A percentile compares a stretch with the other conserved stretches of the same genome.
These are phyloP conservation scores for Jordanella pulchra DNA, from an alignment of 2,797 vertebrate species.

Conservation along the genomic window DNA sequence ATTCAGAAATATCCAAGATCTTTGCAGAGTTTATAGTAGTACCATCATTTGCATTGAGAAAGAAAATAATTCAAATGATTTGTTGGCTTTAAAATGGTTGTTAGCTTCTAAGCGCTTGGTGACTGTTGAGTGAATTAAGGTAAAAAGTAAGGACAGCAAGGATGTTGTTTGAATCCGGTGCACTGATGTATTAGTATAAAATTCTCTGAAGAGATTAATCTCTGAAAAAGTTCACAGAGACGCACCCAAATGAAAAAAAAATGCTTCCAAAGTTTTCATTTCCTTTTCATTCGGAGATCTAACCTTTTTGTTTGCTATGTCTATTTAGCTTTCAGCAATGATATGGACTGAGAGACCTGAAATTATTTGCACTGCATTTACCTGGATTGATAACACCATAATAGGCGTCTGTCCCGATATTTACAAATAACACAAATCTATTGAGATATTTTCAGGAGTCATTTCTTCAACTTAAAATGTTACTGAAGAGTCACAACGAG, in stretches of 20 bases:
- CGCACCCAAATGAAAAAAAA: neutral
- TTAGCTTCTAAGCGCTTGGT: neutral
- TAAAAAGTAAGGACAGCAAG: neutral
- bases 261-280: neutral
- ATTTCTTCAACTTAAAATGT: neutral
- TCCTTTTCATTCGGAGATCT: too few relatives aligned
- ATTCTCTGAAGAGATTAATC: too few relatives aligned
- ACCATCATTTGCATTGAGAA: neutral
- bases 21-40: neutral
- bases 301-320: neutral
- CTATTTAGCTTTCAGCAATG: neutral
- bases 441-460: neutral
- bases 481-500: neutral
- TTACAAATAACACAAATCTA: too few relatives aligned
- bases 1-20: neutral
- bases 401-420: neutral
- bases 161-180: too few relatives aligned
- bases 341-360: neutral
- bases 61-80: too few relatives aligned
- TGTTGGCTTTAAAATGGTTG: neutral
- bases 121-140: neutral
- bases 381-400: neutral
- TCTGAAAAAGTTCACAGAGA: neutral
- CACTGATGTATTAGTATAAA: too few relatives aligned
- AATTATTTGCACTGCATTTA: neutral